Conservation (phyloP, 2,797 vertebrate genomes). For the Pristis pectinata region DNA sequence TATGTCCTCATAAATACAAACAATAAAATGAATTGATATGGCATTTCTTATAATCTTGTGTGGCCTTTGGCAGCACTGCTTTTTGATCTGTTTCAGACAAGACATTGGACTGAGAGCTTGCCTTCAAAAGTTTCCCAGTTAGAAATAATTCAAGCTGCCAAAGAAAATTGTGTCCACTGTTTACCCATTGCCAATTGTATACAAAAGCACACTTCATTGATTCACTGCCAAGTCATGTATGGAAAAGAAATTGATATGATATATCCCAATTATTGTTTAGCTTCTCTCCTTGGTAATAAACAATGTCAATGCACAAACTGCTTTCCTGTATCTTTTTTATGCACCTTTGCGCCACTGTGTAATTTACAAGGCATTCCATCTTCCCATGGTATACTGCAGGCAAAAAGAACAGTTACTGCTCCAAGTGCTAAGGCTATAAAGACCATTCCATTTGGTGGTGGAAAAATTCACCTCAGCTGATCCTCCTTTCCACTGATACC, state of each 20-base stretch:
- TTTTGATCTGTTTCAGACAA: not conserved
- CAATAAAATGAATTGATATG: not conserved
- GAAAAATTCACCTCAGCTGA: not conserved
- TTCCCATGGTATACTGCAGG: not conserved
- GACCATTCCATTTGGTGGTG: not conserved
- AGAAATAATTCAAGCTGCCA: not conserved
- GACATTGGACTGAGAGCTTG: not conserved
- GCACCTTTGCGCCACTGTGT: not conserved
- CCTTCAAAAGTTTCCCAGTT: not conserved
- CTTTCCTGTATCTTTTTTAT: not conserved
- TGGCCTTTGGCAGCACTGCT: not conserved
- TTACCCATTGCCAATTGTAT: not conserved
- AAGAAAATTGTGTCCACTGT: not conserved
- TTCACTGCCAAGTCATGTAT: not conserved
- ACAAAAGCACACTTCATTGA: not conserved
- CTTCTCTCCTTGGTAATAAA: not conserved
- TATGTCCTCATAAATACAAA: not conserved
- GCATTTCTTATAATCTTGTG: not conserved
- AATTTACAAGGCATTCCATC: not conserved
- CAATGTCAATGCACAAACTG: not conserved
- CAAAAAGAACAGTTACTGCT: not conserved
- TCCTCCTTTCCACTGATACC: not conserved
- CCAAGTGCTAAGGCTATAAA: not conserved
- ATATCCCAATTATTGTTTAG: not conserved
- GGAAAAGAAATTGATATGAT: not conserved